Percentiles rank a stretch among this genome's conserved stretches.
Conservation (phyloP, 1,140 invertebrate species). For the Parapsyche elsis region DNA sequence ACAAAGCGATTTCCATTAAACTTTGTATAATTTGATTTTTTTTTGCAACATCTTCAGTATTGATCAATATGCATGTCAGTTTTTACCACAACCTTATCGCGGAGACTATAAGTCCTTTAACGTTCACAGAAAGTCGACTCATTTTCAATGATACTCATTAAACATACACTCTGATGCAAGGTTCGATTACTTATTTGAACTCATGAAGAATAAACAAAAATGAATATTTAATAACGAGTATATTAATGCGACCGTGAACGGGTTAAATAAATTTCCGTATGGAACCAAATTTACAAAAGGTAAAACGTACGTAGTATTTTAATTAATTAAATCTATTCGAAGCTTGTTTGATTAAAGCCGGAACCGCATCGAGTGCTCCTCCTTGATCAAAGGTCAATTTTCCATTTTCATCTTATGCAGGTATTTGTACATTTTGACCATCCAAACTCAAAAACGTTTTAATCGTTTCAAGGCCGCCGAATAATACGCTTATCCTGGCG, state of each 20-base stretch:
- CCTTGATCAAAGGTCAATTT: background rate
- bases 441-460: no score
- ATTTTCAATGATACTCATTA: background rate
- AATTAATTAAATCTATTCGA: background rate
- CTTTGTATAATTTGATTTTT: no score
- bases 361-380: background rate
- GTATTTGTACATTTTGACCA: no score
- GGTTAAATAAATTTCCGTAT: background rate
- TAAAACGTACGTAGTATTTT: background rate
- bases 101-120: background rate
- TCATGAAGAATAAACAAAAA: no score
- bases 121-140: background rate
- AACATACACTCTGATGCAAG: background rate
- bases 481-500: background rate
- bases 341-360: slow-evolving; percentile 12
- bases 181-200: background rate
- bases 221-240: no score
- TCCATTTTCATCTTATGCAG: background rate
- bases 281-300: background rate
- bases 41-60: no score
- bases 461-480: no score
- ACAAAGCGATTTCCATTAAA: no score
- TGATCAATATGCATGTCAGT: no score
- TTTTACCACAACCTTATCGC: no score
- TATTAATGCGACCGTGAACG: no score